Base-by-base conservation (phyloP, 2,797 vertebrate species). In the Stomatorhinus walkeri region DNA sequence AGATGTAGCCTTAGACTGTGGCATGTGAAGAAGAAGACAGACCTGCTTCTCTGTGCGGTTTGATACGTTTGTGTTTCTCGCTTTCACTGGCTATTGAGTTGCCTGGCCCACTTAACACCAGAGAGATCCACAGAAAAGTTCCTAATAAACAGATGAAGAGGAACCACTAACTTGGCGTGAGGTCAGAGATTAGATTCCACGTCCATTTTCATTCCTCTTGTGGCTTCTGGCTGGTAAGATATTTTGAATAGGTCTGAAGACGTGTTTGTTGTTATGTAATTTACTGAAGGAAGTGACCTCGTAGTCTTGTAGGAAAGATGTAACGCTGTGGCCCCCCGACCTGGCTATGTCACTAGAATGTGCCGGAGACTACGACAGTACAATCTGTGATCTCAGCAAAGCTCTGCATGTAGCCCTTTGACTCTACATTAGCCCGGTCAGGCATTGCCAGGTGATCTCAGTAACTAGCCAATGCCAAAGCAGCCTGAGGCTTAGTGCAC, bases 71-170 rank as follows among this genome's bases (percentile, higher is more conserved):
- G 48, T 49, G 52, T 59, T n/a, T 54, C 16, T 54, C 7, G 5
- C 48, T 89, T 10, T 19, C 48, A 46, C 22, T 76, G 61, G 28
- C 76, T 59, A 83, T 83, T 36, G 87, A 24, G 48, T 52, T 51
- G 22, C 64, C 84, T 19, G n/a, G 61, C 52, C 40, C 8, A 24
- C 64, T 72, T 46, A 88, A 28, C 16, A 12, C 46, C 28, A n/a
- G 59, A 72, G 81, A 87, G 64, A 87, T 87, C 22, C 59, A 32
- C 56, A 49, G 87, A 87, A 68, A 87, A 64, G 43, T 48, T 10
- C 48, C 43, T 36, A 72, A 86, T 52, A 88, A 85, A 64, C 81
- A 51, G 36, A 72, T 24, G 87, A 54, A 88, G 68, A 54, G 87
- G 22, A 85, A 36, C 51, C 40, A 48, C 43, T 22, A 49, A 32